Conservation (phyloP, 2,113 vertebrate genomes). For the Rhegmatorhina hoffmannsi region DNA sequence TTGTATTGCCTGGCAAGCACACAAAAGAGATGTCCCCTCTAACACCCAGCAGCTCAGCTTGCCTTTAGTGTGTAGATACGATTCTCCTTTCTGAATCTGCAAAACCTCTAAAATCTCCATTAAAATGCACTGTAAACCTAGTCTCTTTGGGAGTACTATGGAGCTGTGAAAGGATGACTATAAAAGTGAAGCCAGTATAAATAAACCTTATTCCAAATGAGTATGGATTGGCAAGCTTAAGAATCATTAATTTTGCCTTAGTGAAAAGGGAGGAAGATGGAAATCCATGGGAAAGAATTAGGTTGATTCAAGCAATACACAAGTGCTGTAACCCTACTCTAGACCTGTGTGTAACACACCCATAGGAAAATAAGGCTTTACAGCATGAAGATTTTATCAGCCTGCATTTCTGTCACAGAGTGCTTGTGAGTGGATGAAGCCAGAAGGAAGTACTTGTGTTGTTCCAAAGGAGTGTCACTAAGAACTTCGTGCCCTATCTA, state of each 20-base stretch:
- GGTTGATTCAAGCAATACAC: not conserved
- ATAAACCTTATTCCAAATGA: constrained; percentile 51
- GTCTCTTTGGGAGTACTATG: constrained; percentile 3
- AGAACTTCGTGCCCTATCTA: not conserved
- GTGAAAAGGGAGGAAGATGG: constrained; percentile 40
- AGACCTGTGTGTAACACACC: not conserved
- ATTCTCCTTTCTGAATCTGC: not conserved
- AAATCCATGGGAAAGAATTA: constrained; percentile 6
- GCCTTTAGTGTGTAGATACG: not conserved
- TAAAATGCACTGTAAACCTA: constrained; percentile 19
- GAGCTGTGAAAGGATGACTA: not conserved
- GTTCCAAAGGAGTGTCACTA: not conserved
- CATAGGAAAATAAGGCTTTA: not conserved
- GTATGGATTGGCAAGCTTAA: constrained; percentile 41
- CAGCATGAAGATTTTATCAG: constrained; percentile 25
- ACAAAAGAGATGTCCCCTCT: not conserved
- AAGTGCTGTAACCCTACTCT: not conserved
- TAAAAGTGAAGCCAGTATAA: constrained; percentile 47
- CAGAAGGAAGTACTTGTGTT: not conserved
- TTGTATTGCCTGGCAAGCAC: not conserved
- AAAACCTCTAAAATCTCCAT: constrained; percentile 47
- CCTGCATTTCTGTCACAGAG: not conserved
- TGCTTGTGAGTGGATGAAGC: not conserved
- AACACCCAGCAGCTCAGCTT: constrained; percentile 10
- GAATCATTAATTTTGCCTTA: constrained; percentile 33